Percentiles rank a stretch among this genome's conserved stretches.
phyloP scores from a whole-genome alignment of 2,113 vertebrate genomes.

The Myotis lucifugus region DNA sequence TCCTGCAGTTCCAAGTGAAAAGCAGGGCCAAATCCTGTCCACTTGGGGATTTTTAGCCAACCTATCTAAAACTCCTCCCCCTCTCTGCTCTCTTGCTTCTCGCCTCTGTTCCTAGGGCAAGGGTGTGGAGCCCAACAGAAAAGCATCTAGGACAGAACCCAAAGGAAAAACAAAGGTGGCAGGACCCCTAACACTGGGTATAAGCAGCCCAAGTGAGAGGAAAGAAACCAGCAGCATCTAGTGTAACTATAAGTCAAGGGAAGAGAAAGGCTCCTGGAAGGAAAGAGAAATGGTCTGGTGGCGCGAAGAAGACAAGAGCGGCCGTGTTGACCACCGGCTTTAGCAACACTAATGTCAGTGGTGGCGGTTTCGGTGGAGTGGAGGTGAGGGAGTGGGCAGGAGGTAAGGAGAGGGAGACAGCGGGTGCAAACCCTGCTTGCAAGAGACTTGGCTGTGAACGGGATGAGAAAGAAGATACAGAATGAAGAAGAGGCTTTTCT shows the following conservation, averaged over 20 bases:
- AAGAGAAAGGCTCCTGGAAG: not conserved
- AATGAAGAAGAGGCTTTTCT: not conserved
- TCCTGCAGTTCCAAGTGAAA: not conserved
- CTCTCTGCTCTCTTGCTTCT: too few relatives aligned
- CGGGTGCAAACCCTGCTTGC: slow-evolving; percentile 14
- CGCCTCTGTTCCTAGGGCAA: not conserved
- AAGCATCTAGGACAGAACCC: not conserved
- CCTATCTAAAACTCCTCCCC: too few relatives aligned
- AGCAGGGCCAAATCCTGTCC: not conserved
- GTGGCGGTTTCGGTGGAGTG: accelerated
- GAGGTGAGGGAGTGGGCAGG: accelerated
- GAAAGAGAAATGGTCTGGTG: accelerated
- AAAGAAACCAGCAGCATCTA: not conserved
- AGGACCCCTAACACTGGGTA: not conserved
- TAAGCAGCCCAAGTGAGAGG: not conserved
- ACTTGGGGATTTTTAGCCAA: not conserved
- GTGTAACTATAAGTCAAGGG: not conserved
- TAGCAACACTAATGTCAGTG: not conserved
- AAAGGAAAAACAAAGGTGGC: not conserved
- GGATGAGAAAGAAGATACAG: not conserved
- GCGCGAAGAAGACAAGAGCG: not conserved
- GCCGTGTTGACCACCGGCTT: not conserved
- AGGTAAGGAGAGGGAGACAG: not conserved
- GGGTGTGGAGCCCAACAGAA: not conserved
- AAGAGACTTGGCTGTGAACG: not conserved